Evolutionary conservation across 2,113 vertebrate genomes (phyloP).

Genomic region (Aythya baeri): DNA sequence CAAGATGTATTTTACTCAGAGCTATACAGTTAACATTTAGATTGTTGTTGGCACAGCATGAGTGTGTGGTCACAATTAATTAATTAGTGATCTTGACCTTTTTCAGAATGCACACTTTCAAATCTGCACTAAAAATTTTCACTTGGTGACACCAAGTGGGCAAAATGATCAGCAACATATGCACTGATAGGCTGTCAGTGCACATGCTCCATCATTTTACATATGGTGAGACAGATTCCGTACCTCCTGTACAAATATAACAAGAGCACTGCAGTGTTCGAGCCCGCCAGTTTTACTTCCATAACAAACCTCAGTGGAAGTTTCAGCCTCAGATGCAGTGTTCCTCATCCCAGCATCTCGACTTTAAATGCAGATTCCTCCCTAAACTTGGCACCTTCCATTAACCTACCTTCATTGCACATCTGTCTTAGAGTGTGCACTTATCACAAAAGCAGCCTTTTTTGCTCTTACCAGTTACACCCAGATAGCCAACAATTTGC

Average conservation of each 20-base stretch:
- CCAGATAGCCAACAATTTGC: background rate
- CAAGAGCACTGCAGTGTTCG: rapidly evolving
- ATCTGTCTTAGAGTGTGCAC: background rate
- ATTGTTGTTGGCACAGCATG: rapidly evolving
- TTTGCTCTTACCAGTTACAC: rapidly evolving
- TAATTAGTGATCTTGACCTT: background rate
- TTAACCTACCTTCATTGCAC: background rate
- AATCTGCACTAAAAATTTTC: no score
- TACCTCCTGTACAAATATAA: background rate
- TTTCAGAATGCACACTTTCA: background rate
- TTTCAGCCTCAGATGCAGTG: background rate
- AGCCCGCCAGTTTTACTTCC: background rate
- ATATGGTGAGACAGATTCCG: background rate
- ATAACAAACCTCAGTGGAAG: rapidly evolving
- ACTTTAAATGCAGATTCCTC: background rate
- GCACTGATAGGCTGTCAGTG: background rate
- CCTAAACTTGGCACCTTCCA: no score
- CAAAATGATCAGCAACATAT: background rate
- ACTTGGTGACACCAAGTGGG: background rate
- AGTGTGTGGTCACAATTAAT: rapidly evolving
- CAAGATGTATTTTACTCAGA: background rate
- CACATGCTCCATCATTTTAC: rapidly evolving
- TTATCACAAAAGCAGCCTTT: background rate
- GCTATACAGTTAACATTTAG: rapidly evolving
- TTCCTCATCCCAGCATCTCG: background rate